phyloP scores from a whole-genome alignment of 2,888 invertebrate species.

The Cacoxenus indagator region DNA sequence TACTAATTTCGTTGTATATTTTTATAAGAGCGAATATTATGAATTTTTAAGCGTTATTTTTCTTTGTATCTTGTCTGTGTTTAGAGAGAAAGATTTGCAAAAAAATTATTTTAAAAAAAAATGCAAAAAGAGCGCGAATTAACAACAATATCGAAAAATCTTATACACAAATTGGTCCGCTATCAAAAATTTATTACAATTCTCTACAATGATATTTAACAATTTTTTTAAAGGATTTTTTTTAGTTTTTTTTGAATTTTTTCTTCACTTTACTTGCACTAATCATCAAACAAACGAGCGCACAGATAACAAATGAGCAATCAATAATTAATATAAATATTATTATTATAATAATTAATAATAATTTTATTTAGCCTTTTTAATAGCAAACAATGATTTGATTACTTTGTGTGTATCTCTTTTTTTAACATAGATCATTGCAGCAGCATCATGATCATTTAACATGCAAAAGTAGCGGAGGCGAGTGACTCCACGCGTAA shows the following conservation, averaged over 20 bases:
- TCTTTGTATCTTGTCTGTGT: too few relatives aligned
- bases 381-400: slow-evolving; percentile 29
- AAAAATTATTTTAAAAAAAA: neutral
- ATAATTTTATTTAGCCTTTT: slow-evolving; percentile 39
- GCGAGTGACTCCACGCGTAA: too few relatives aligned
- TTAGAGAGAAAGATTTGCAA: neutral
- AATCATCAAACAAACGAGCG: slow-evolving; percentile 16
- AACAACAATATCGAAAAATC: slow-evolving; percentile 57
- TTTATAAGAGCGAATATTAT: too few relatives aligned
- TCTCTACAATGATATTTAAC: slow-evolving; percentile 47
- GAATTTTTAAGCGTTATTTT: too few relatives aligned
- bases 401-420: slow-evolving; percentile 1
- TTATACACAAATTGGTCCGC: slow-evolving; percentile 71
- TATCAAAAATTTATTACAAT: slow-evolving; percentile 65
- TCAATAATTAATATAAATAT: slow-evolving; percentile 59
- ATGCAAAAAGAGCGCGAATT: slow-evolving; percentile 40
- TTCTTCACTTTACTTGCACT: slow-evolving; percentile 9
- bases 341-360: too few relatives aligned
- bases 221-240: slow-evolving; percentile 33
- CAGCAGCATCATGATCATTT: slow-evolving; percentile 20
- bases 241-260: slow-evolving; percentile 30
- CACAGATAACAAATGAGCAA: slow-evolving; percentile 51
- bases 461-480: too few relatives aligned
- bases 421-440: neutral
- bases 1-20: too few relatives aligned